These are phyloP conservation scores for Drosophila auraria DNA, from an alignment of 1,140 invertebrate species.

Conservation along the genomic window DNA sequence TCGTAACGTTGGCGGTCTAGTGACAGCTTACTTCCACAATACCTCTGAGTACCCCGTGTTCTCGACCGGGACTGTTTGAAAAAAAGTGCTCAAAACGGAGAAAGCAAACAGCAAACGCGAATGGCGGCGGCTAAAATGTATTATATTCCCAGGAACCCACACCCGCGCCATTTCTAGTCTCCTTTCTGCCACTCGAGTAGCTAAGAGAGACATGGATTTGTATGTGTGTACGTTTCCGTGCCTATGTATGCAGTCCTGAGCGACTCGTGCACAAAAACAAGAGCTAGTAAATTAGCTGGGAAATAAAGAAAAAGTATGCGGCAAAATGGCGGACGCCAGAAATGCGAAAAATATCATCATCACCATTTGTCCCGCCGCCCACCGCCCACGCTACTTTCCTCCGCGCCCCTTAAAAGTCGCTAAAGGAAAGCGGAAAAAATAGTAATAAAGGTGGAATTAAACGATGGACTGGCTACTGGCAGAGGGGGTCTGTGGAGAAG, in stretches of 20 bases:
- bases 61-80: constrained; percentile 13
- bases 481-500: not conserved
- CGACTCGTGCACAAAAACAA: constrained; percentile 69
- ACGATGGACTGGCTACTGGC: constrained; percentile 41
- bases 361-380: constrained; percentile 11
- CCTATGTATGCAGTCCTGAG: constrained; percentile 24
- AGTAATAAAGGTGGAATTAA: constrained; percentile 56
- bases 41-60: constrained; percentile 26
- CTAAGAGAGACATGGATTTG: constrained; percentile 73
- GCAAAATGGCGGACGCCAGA: constrained; percentile 78
- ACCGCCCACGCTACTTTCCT: not conserved
- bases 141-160: constrained; percentile 70
- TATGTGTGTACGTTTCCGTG: constrained; percentile 34
- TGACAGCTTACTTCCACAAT: constrained; percentile 22
- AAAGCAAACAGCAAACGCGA: constrained; percentile 79
- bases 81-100: constrained; percentile 43
- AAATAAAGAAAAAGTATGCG: constrained; percentile 78
- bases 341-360: constrained; percentile 61
- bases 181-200: constrained; percentile 48
- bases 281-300: constrained; percentile 80
- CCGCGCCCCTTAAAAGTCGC: constrained; percentile 30
- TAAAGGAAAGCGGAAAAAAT: constrained; percentile 58
- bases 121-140: constrained; percentile 73
- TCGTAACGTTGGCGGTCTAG: constrained; percentile 1
- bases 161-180: constrained; percentile 37